phyloP scores from a whole-genome alignment of 2,113 vertebrate genomes.

The Indri indri region DNA sequence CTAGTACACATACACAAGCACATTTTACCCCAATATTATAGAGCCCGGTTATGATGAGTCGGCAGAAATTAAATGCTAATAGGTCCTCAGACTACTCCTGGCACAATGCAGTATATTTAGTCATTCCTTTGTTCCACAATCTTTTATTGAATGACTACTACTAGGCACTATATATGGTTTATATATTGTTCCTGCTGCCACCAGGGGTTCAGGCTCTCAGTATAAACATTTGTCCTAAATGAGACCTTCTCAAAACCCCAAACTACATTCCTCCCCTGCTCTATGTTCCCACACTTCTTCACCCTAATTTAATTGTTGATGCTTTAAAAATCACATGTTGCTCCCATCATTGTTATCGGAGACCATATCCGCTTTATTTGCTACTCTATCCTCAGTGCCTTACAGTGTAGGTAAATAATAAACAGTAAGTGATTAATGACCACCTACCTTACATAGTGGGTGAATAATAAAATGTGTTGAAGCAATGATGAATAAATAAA shows the following conservation, averaged over 20 bases:
- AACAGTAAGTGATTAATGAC: not conserved
- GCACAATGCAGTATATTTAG: not conserved
- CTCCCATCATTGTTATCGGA: not conserved
- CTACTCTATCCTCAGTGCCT: not conserved
- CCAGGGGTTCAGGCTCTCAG: not conserved
- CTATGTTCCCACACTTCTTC: not conserved
- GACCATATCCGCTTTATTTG: not conserved
- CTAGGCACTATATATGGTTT: no score
- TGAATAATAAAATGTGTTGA: not conserved
- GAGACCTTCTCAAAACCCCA: not conserved
- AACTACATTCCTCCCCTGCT: not conserved
- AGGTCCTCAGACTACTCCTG: not conserved
- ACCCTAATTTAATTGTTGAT: not conserved
- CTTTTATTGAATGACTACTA: not conserved
- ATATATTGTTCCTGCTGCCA: not conserved
- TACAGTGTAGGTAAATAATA: not conserved
- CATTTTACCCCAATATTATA: not conserved
- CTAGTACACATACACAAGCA: not conserved
- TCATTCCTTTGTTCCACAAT: not conserved
- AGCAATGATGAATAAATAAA: not conserved
- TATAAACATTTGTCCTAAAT: not conserved
- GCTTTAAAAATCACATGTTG: not conserved
- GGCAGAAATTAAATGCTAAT: not conserved
- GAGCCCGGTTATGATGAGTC: not conserved
- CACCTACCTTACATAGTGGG: not conserved